phyloP scores from a whole-genome alignment of 2,888 invertebrate genomes.

The Macaria notata region DNA sequence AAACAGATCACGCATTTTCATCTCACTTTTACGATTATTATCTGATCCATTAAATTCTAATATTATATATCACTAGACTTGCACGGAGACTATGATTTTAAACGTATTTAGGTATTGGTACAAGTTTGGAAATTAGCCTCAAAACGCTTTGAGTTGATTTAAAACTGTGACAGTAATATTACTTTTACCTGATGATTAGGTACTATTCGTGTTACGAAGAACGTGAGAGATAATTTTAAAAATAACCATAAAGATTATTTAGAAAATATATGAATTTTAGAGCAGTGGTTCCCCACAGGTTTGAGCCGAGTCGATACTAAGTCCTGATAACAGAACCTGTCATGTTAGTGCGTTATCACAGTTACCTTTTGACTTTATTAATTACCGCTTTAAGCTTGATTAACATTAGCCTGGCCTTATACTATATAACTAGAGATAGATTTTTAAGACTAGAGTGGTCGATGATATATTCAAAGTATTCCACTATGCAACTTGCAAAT shows the following conservation, averaged over 20 bases:
- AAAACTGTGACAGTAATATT: background rate
- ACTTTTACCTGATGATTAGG: background rate
- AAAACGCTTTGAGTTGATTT: no score
- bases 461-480: slow-evolving; percentile 1
- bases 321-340: slow-evolving; percentile 10
- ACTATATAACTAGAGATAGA: slow-evolving; percentile 11
- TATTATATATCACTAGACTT: slow-evolving; percentile 1
- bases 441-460: slow-evolving; percentile 11
- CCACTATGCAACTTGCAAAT: background rate
- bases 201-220: no score
- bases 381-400: slow-evolving; percentile 22
- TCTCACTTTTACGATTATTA: slow-evolving; percentile 4
- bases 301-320: slow-evolving; percentile 24
- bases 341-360: slow-evolving; percentile 26
- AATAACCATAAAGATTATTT: no score
- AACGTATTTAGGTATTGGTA: no score
- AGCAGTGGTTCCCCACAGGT: slow-evolving; percentile 4
- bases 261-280: no score
- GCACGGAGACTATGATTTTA: background rate
- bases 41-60: background rate
- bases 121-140: background rate
- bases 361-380: slow-evolving; percentile 22
- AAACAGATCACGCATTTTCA: slow-evolving; percentile 2
- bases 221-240: no score
- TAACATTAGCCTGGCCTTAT: slow-evolving; percentile 12